Base-by-base conservation (phyloP, 2,797 vertebrate species). In the Sparidentex hasta region DNA sequence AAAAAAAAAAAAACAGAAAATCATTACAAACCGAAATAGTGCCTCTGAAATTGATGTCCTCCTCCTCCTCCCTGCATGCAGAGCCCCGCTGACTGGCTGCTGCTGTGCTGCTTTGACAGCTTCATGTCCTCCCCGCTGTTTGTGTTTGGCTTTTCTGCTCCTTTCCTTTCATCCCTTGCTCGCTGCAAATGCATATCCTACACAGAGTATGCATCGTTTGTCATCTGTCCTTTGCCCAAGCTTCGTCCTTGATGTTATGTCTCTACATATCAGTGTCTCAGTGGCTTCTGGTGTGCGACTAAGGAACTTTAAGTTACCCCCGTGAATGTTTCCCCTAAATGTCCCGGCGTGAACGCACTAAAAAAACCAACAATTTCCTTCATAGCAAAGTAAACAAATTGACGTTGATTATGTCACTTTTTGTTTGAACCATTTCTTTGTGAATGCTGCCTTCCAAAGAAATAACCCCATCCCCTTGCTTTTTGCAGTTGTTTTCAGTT, bases 11-110 rank as follows among this genome's bases (percentile, higher is more conserved):
- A 67, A 82, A 85, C 1, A 81, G 51, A 71, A 76, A 78, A 78
- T 67, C 41, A 61, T 77, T 85, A 78, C 47, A 74, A 65, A 57
- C 44, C n/a, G 51, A 78, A 78, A 72, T 70, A 63, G 66, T 67
- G 67, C 72, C 66, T 64, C 21, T 79, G 50, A 52, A 68, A 72
- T 58, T n/a, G 75, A 67, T 76, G 69, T 50, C 33, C 29, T 66
- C 68, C 64, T 72, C 54, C 63, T 72, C 54, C 63, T 71, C 51
- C 68, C 70, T 77, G 75, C 21, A 55, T 82, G 77, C 58, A 38
- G n/a, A 38, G n/a, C 69, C 82, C 74, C 4, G 76, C 79, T 90
- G 83, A 75, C 72, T 84, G 85, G 81, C 74, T 82, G 74, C 81
- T 80, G 78, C 78, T 86, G 74, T 72, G 63, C 74, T 63, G 52